Evolutionary conservation across 2,797 vertebrate species (phyloP).

Genomic region (Syngnathus rostellatus): DNA sequence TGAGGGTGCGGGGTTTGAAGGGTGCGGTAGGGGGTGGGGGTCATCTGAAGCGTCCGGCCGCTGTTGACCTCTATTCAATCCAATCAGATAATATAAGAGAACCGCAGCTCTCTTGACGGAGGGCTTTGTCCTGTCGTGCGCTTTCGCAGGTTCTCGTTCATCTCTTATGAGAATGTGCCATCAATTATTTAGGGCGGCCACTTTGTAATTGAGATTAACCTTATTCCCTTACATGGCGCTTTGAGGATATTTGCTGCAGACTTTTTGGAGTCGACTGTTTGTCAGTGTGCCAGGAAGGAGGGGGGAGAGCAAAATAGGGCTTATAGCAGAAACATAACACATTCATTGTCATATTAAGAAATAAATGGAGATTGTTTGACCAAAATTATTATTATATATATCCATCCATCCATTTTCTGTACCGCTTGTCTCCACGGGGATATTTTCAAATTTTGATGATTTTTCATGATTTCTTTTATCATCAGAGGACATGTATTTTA

Average conservation of each 20-base stretch:
- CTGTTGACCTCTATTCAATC: constrained; percentile 62
- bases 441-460: background rate
- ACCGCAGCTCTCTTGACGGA: constrained; percentile 43
- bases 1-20: constrained; percentile 34
- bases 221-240: constrained; percentile 9
- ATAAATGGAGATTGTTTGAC: too few species aligned
- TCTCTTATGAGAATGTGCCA: constrained; percentile 19
- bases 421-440: too few species aligned
- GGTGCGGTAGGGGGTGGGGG: constrained; percentile 22
- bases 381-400: too few species aligned
- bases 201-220: constrained; percentile 23
- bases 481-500: background rate
- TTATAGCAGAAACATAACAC: background rate
- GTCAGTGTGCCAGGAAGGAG: background rate
- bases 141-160: constrained; percentile 25
- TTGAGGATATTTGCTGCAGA: constrained; percentile 13
- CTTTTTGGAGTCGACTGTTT: constrained; percentile 8
- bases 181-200: constrained; percentile 27
- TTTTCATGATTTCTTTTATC: background rate
- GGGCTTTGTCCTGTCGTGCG: constrained; percentile 45
- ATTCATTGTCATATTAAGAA: background rate
- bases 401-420: too few species aligned
- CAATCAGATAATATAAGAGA: constrained; percentile 49
- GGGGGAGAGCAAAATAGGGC: too few species aligned
- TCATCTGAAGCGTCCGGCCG: constrained; percentile 46